Evolutionary conservation across 2,797 vertebrate species (phyloP).

Genomic region (Myripristis murdjan): DNA sequence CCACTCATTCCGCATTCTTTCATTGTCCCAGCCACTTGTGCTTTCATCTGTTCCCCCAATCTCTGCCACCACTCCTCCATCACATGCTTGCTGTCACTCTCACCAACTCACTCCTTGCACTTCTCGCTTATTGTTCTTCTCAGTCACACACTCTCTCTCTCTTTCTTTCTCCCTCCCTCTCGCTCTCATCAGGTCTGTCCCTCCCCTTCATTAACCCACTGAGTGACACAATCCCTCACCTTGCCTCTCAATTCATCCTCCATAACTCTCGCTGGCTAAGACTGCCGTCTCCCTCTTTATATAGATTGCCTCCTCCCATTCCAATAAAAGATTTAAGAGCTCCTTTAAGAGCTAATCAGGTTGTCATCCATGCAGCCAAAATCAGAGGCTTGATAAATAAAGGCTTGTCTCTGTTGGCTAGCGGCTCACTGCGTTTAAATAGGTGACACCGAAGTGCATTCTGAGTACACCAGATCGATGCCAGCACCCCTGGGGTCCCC

Average conservation of each 20-base stretch:
- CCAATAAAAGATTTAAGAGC: slow-evolving; percentile 78
- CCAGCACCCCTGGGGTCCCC: slow-evolving; percentile 82
- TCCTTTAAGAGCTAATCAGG: slow-evolving; percentile 85
- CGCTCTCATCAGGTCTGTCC: slow-evolving; percentile 50
- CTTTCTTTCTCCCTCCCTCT: slow-evolving; percentile 39
- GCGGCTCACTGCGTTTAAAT: slow-evolving; percentile 77
- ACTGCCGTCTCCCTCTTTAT: slow-evolving; percentile 51
- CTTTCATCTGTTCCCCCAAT: slow-evolving; percentile 49
- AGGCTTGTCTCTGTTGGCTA: slow-evolving; percentile 78
- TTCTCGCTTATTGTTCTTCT: slow-evolving; percentile 49
- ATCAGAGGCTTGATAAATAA: slow-evolving; percentile 84
- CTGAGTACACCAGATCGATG: slow-evolving; percentile 82
- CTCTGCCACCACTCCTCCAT: slow-evolving; percentile 45
- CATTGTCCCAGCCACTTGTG: slow-evolving; percentile 54
- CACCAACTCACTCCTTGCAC: slow-evolving; percentile 39
- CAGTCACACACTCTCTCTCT: slow-evolving; percentile 29
- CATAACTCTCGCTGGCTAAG: slow-evolving; percentile 51
- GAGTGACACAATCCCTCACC: slow-evolving; percentile 73
- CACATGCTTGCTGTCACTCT: slow-evolving; percentile 29
- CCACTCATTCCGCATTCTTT: slow-evolving; percentile 52
- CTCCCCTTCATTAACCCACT: slow-evolving; percentile 66
- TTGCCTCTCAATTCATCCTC: slow-evolving; percentile 58
- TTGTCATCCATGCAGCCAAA: slow-evolving; percentile 83
- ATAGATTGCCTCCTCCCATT: slow-evolving; percentile 65
- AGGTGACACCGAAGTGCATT: slow-evolving; percentile 84